Evolutionary conservation across 2,797 vertebrate species (phyloP).

Genomic region (Eutrigla gurnardus): DNA sequence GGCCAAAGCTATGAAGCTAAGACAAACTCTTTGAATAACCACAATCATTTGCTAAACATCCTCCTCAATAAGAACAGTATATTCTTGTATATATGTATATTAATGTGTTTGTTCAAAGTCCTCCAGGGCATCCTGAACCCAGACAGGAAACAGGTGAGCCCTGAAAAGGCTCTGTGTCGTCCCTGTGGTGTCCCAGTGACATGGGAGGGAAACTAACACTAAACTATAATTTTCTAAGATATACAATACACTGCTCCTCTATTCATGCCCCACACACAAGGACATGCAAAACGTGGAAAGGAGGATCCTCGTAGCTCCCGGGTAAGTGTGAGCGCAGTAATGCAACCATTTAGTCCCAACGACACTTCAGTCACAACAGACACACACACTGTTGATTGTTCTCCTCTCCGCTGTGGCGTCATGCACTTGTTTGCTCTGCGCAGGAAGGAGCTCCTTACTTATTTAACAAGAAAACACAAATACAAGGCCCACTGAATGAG

Average conservation of each 20-base stretch:
- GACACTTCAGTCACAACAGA: constrained; percentile 51
- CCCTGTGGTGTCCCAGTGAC: constrained; percentile 51
- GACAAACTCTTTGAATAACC: constrained; percentile 12
- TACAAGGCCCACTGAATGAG: constrained; percentile 57
- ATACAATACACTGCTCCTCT: constrained; percentile 37
- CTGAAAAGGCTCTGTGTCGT: constrained; percentile 53
- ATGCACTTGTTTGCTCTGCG: constrained; percentile 63
- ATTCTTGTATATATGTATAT: too few species aligned
- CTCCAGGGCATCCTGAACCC: constrained; percentile 3
- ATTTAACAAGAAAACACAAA: constrained; percentile 73
- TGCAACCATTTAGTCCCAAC: constrained; percentile 22
- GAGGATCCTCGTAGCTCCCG: constrained; percentile 43
- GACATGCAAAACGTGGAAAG: constrained; percentile 34
- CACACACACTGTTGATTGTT: constrained; percentile 68
- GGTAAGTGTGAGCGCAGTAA: constrained; percentile 35
- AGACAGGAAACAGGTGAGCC: constrained; percentile 32
- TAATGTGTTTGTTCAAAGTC: constrained; percentile 1
- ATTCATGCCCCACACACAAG: constrained; percentile 29
- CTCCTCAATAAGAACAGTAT: neutral
- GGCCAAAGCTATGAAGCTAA: neutral
- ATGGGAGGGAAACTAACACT: constrained; percentile 51
- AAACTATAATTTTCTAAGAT: constrained; percentile 27
- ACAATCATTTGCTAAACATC: neutral
- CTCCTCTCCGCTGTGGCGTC: constrained; percentile 38
- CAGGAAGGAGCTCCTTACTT: constrained; percentile 61